A percentile compares a stretch with the other conserved stretches of the same genome.
These are phyloP conservation scores for Heliothis virescens DNA, from an alignment of 1,140 invertebrate species.

Conservation along the genomic window DNA sequence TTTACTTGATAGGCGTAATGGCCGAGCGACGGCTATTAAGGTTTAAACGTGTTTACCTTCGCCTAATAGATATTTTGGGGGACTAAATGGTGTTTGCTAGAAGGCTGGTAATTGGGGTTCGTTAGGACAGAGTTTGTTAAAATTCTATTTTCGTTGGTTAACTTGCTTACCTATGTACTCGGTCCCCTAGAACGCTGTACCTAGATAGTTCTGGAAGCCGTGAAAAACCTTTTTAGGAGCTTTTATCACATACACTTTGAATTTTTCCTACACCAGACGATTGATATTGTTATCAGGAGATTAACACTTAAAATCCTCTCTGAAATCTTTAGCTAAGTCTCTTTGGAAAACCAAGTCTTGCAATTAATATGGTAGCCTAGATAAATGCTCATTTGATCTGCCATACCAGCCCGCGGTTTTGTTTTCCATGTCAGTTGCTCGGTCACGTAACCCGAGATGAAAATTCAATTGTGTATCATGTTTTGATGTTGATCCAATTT, in stretches of 20 bases:
- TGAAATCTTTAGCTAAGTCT: too few relatives aligned
- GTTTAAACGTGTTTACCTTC: conserved; percentile 17
- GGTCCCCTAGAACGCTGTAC: too few relatives aligned
- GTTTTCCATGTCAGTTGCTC: not conserved
- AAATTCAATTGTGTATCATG: conserved; percentile 3
- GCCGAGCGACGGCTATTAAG: not conserved
- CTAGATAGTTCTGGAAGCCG: too few relatives aligned
- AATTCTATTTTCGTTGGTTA: not conserved
- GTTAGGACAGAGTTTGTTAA: not conserved
- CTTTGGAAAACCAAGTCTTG: too few relatives aligned
- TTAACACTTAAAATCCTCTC: too few relatives aligned
- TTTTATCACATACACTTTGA: too few relatives aligned
- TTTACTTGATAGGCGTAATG: not conserved
- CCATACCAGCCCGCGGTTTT: not conserved
- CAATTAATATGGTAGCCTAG: not conserved
- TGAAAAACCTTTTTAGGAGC: too few relatives aligned
- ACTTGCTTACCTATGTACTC: too few relatives aligned
- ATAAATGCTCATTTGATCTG: not conserved
- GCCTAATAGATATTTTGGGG: conserved; percentile 28
- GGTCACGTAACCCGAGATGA: not conserved
- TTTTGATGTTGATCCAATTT: conserved; percentile 12
- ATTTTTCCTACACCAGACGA: too few relatives aligned
- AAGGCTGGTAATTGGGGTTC: conserved; percentile 11
- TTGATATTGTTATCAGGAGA: too few relatives aligned
- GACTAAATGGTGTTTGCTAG: conserved; percentile 18